Evolutionary conservation across 1,140 invertebrate genomes (phyloP).

Genomic region (Anastatus disparis): DNA sequence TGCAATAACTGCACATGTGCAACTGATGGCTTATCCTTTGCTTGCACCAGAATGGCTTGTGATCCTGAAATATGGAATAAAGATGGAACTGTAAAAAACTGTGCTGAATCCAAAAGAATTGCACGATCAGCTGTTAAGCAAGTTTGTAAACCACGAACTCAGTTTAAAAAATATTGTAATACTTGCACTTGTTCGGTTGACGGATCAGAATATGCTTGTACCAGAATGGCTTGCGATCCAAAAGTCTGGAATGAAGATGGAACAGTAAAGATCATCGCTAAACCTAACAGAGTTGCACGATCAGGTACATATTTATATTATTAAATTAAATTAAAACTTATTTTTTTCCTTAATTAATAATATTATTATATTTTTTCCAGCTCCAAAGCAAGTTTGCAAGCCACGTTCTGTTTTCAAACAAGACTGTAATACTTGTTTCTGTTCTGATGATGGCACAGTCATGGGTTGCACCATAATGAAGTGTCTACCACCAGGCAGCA

Average conservation of each 20-base stretch:
- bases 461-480: neutral
- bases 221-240: neutral
- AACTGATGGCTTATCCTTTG: neutral
- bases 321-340: no score
- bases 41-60: slow-evolving; percentile 6
- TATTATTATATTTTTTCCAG: no score
- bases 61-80: neutral
- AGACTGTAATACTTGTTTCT: slow-evolving; percentile 1
- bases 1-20: slow-evolving; percentile 11
- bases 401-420: neutral
- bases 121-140: neutral
- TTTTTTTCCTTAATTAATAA: no score
- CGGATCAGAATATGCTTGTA: neutral
- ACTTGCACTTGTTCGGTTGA: neutral
- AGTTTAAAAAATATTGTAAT: neutral
- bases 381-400: no score
- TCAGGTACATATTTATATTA: no score
- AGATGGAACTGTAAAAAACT: neutral
- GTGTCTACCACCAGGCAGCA: no score
- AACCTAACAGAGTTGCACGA: neutral
- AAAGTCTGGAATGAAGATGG: neutral
- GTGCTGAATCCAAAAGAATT: neutral
- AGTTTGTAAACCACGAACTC: neutral
- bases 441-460: neutral
- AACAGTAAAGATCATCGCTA: neutral